Evolutionary conservation across 2,888 invertebrate species (phyloP).

Genomic region (Macaria notata): DNA sequence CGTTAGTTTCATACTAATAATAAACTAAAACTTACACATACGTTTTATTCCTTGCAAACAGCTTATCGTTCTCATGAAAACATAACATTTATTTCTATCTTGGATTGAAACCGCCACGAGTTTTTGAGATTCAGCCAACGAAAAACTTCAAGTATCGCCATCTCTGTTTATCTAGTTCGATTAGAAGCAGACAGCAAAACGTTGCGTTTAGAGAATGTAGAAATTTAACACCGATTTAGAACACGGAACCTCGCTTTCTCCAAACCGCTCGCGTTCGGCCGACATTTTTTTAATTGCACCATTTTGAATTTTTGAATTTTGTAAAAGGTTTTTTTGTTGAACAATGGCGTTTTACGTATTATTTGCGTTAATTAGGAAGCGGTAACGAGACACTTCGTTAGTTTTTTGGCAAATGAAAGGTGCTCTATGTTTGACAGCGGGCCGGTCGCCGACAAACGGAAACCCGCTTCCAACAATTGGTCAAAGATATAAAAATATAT

Average conservation of each 20-base stretch:
- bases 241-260: conserved; percentile 8
- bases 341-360: conserved; percentile 73
- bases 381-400: conserved; percentile 63
- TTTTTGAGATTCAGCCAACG: too few species aligned
- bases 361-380: conserved; percentile 75
- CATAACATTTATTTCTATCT: too few species aligned
- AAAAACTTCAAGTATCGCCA: too few species aligned
- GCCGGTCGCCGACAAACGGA: too few species aligned
- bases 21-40: too few species aligned
- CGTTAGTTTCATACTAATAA: too few species aligned
- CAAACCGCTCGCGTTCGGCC: neutral
- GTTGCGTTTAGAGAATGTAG: neutral
- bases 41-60: too few species aligned
- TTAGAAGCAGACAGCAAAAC: neutral
- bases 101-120: too few species aligned
- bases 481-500: too few species aligned
- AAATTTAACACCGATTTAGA: conserved; percentile 2
- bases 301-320: conserved; percentile 60
- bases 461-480: too few species aligned
- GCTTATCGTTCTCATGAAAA: too few species aligned
- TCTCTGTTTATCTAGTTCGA: neutral
- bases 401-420: conserved; percentile 36
- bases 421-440: conserved; percentile 23
- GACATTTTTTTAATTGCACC: conserved; percentile 60
- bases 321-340: conserved; percentile 58